Base-by-base conservation (phyloP, 2,797 vertebrate species). In the Geotrypetes seraphini region DNA sequence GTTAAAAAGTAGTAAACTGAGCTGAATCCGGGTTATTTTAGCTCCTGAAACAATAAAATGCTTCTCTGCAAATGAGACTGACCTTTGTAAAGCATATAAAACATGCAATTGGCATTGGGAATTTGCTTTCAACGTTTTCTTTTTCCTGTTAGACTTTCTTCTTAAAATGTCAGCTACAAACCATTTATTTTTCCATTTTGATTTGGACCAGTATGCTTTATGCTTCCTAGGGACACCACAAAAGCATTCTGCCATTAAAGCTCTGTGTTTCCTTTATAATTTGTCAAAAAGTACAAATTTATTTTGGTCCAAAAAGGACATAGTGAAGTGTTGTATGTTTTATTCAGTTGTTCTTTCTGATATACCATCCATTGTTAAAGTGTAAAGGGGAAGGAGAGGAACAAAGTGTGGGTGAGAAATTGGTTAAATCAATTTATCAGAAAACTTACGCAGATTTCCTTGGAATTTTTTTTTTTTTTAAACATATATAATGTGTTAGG, bases 111-210 rank as follows among this genome's bases (percentile, higher is more conserved):
- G 19, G 11, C 57, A 50, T 69, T 54, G 61, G 69, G 48, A 66
- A 47, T 44, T 57, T 56, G 42, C 28, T 47, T 74, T 52, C 56
- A 54, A 25, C 72, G 52, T 70, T 70, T 52, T 49, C 62, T 47
- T 80, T 87, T 87, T 83, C 81, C 79, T 52, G 71, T 50, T 66
- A 70, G 64, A 66, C 61, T 85, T 85, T 74, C 66, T 65, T 66
- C 62, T 73, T 67, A 73, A 83, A 85, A 85, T 82, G 62, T 79
- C 69, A 79, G 59, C 60, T 74, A 72, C 52, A 62, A 71, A 81
- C 62, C 57, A 72, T 61, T 44, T 72, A 73, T 81, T 82, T 80
- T 73, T 69, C 61, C 65, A 10, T 73, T 87, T 86, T 81, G 73
- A 75, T 73, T 85, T 78, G 66, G 34, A 49, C 67, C 50, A 64